Evolutionary conservation across 2,797 vertebrate species (phyloP).

Genomic region (Tragopan temminckii): DNA sequence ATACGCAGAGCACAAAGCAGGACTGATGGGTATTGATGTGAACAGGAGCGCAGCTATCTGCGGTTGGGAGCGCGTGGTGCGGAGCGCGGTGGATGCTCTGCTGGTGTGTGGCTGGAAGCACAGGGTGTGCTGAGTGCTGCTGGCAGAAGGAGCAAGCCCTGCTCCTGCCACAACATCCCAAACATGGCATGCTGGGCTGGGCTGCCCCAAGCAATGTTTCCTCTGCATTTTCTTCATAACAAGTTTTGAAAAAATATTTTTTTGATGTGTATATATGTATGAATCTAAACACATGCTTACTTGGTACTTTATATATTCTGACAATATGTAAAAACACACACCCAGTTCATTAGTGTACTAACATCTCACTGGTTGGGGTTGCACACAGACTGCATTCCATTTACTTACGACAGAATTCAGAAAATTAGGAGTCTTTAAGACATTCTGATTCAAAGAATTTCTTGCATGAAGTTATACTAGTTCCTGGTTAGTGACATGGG

Average conservation of each 20-base stretch:
- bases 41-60: neutral
- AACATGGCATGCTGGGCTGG: neutral
- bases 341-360: rapidly evolving
- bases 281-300: neutral
- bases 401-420: neutral
- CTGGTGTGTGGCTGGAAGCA: neutral
- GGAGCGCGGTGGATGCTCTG: neutral
- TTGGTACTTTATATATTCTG: neutral
- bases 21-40: neutral
- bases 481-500: neutral
- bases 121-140: rapidly evolving
- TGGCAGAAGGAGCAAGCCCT: neutral
- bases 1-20: neutral
- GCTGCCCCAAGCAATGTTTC: neutral
- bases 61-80: no score
- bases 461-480: neutral
- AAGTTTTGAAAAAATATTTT: neutral
- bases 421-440: neutral
- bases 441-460: neutral
- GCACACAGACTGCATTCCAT: neutral
- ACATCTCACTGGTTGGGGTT: neutral
- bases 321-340: neutral
- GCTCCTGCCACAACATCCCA: neutral
- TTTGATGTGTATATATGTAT: rapidly evolving
- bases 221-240: rapidly evolving